Base-by-base conservation (phyloP, 2,113 vertebrate genomes). In the Australoheros scitulus region DNA sequence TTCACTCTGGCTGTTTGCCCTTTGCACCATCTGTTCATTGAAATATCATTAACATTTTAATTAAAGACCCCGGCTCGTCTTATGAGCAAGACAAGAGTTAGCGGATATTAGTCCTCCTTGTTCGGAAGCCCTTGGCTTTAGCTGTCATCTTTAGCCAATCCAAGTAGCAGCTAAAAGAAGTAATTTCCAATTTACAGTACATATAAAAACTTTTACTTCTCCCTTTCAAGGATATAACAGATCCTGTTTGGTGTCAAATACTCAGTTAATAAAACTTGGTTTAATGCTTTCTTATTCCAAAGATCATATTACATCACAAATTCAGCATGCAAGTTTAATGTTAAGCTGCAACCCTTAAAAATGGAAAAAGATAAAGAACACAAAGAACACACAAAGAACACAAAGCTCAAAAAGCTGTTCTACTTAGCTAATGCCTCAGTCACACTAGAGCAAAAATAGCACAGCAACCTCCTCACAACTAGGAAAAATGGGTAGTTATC, bases 11-110 rank as follows among this genome's bases (percentile, higher is more conserved):
- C 64, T 61, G 64, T 81, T 82, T 87, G 85, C 83, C 86, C 85
- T 86, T 87, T 87, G 60, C 8, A 24, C 89, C 88, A 88, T 88
- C 87, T 92, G 87, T 81, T 91, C 86, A 56, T 58, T 63, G 70
- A 82, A 79, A 84, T 59, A 77, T 57, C 7, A 76, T 84, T 84
- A 87, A 76, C 61, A 80, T 87, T 57, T 79, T 61, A 41, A 81
- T 79, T 56, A 52, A 77, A 29, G 59, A 61, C 43, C 11, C 64
- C 2, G 29, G 82, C 3, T 24, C 20, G 72, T 86, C 79, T 61
- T 26, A n/a, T 15, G 41, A 77, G 57, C 38, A 32, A 60, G 56
- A 82, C 2, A 47, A 55, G 34, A 79, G 6, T 41, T 79, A 78
- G 8, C 1, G 9, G 32, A 61, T 78, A 22, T 68, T 57, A 61